Base-by-base conservation (phyloP, 2,888 invertebrate species). In the Gandaritis pyraliata region DNA sequence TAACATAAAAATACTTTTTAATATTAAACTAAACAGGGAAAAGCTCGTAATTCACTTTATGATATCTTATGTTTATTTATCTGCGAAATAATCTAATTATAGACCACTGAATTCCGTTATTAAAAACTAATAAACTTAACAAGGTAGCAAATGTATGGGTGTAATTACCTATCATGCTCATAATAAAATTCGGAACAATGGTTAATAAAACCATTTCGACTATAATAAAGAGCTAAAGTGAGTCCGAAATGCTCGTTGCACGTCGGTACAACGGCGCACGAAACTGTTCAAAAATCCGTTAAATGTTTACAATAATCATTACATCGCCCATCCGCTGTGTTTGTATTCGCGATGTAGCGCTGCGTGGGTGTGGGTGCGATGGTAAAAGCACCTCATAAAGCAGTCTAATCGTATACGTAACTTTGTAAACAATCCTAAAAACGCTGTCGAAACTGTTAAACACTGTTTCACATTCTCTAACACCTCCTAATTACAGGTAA, bases 401-500 rank as follows among this genome's bases (percentile, higher is more conserved):
- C 75, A 82, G 78, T 82, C 82, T 82, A 82, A 85, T 85, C 83
- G 81, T 80, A 77, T 74, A 76, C 78, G 76, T 72, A 77, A 78
- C 76, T 72, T 70, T 75, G 80, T 85, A 85, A 87, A 87, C 85
- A 83, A 76, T 76, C 78, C 80, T 74, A 78, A 78, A 79, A 80
- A 78, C 78, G 73, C 80, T 82, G 80, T 81, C 75, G 83, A 82
- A 82, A 83, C 80, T 78, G 80, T 82, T 81, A 80, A 82, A 82
- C 84, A 78, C 87, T 87, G 89, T 81, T 88, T 82, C 83, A 82
- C 84, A 85, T 89, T 84, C 78, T 80, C 86, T 83, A 84, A 88
- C 90, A 87, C 90, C 88, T 87, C 75, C 89, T 91, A 90, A 91
- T 91, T 90, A 87, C 88, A 85, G 86, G 87, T 87, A 86, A 88